Evolutionary conservation across 2,113 vertebrate species (phyloP), one percentile per base, ranked within the genome.

Genomic region (Ciconia boyciana): DNA sequence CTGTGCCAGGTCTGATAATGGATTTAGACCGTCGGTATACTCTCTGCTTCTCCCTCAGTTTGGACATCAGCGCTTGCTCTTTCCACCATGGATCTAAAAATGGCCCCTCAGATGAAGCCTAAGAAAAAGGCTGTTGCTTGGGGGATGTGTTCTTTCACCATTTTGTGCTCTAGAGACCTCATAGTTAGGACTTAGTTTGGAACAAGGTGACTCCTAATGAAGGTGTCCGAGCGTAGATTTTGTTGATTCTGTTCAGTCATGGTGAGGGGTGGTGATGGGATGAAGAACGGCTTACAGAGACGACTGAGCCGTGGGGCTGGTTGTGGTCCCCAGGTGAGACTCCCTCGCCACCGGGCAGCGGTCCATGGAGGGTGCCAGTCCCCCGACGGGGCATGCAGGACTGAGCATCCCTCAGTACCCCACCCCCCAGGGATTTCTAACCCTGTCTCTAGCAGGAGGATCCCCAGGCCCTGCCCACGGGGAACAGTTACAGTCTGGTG

Each of bases 361-460:
- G 28, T 62, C 61, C 25, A 0, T 10, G 17, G 64, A 36, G 34
- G 36, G 16, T 41, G 6, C 32, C 25, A 10, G 20, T 16, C 24
- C 28, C 46, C 13, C 6, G 0, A 4, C 8, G 18, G n/a, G 48
- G 0, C 0, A 0, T 11, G 15, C 6, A 13, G 32, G 78, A 26
- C 51, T 6, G 43, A 75, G 55, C 60, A 54, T 41, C 84, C 36
- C n/a, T 36, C 36, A 1, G 21, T 19, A 25, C 5, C 13, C 25
- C 7, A 3, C 16, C 1, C 14, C 12, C 24, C 9, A 2, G 65
- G 36, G 36, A 20, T 52, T 17, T 55, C 54, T 31, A 21, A 31
- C 25, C 25, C 2, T 54, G 0, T 29, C 15, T 58, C 26, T 18
- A 14, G 21, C 16, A 66, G 65, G 70, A 84, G 61, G 10, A 24